Base-by-base conservation (phyloP, 1,140 invertebrate genomes). In the Anoplolepis gracilipes region DNA sequence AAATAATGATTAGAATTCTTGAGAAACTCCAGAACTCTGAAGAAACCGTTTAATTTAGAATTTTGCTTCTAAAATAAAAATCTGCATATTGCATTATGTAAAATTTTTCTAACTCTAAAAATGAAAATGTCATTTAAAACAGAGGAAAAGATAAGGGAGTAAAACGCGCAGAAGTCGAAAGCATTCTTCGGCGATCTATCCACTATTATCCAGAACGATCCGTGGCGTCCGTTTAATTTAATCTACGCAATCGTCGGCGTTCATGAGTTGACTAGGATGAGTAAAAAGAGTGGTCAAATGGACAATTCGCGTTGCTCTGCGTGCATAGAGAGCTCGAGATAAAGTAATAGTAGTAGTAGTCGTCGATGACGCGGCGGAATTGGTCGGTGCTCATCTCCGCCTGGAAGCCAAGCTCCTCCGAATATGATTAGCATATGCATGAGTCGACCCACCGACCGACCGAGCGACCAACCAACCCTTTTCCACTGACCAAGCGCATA, bases 401-500 rank as follows among this genome's bases (percentile, higher is more conserved):
- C 89, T 92, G 78, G 88, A 91, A 90, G 88, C 87, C 88, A 88
- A 85, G 78, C 91, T 91, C 88, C 88, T 92, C 88, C 86, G 92
- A 93, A 93, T 93, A 92, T 91, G 90, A 93, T 93, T 94, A 93
- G 91, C 93, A 93, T 94, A 93, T 93, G 92, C 88, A 94, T 93
- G 91, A 94, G 92, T 87, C 89, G 89, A 90, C 87, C 85, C 22
- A 42, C 65, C 61, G 16, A 84, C 70, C 81, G 86, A 90, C 88
- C 84, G 67, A 92, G 89, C 91, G 87, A 92, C 87, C 91, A 39
- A 62, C 88, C 85, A 85, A 88, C 85, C 86, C 84, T 49, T 81
- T 91, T 88, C 88, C 90, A 93, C 92, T 92, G 92, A 92, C 91
- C 92, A 90, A 92, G 90, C 91, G 91, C 91, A 91, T 92, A 92